Evolutionary conservation across 2,888 invertebrate species (phyloP), one percentile per base, ranked within the genome.

Genomic region (Gymnosoma rotundatum): DNA sequence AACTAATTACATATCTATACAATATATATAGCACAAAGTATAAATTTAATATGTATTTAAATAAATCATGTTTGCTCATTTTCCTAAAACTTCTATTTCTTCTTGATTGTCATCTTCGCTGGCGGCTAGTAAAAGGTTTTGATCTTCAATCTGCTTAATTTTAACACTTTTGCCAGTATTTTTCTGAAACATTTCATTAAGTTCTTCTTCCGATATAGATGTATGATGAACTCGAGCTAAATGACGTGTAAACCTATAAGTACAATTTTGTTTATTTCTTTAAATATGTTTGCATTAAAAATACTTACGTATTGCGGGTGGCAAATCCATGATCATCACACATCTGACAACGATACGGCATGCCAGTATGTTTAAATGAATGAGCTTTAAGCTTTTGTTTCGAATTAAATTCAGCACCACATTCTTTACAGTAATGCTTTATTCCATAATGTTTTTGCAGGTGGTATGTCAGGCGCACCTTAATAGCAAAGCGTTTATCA

Each of bases 391-490:
- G 73, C 70, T 88, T 89, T 7, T 87, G 86, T 60, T 85, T 88
- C 9, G 88, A 88, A 79, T 88, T 88, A 52, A 87, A 89, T 64
- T 88, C 88, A 8, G 86, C 87, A 21, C 83, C 70, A 63, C 89
- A 89, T n/a, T 87, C 82, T 38, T 87, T 87, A 54, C 89, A 89
- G 16, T 83, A 85, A 75, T 89, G 88, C 42, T 88, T 88, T 18
- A 87, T 38, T 16, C 88, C 88, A 74, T 86, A 86, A 63, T 89
- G 89, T 58, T 87, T 88, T 75, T 89, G 88, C 72, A 89, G 66
- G 83, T 89, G 89, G 83, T 89, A 88, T 0, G 89, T 89, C 0
- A 89, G 86, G 0, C 88, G 86, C 1, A 88, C 89, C 66, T 88
- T 89, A 8, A 89, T 89, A 7, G 88, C 87, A 75, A 87, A 89